Evolutionary conservation across 2,113 vertebrate genomes (phyloP).

Genomic region (Erythrolamprus reginae): DNA sequence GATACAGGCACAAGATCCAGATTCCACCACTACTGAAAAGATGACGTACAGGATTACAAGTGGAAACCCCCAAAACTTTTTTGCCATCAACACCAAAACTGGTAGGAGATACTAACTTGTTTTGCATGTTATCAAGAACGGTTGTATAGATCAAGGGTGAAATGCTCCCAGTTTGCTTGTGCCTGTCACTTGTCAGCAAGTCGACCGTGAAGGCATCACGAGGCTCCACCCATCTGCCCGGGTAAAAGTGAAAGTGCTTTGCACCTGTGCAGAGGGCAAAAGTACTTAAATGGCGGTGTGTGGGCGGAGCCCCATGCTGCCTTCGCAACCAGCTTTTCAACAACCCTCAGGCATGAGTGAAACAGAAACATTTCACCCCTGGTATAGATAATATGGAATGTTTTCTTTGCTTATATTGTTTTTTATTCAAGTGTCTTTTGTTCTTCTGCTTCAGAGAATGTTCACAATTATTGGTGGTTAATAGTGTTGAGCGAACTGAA

Average conservation of each 20-base stretch:
- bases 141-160: not conserved
- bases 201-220: no score
- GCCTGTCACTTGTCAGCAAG: no score
- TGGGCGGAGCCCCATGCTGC: no score
- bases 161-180: no score
- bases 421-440: not conserved
- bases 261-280: no score
- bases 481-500: no score
- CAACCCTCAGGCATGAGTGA: no score
- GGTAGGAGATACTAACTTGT: conserved; percentile 68
- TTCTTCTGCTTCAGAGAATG: not conserved
- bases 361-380: no score
- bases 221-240: no score
- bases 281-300: no score
- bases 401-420: not conserved
- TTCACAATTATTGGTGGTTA: not conserved
- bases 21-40: conserved; percentile 73
- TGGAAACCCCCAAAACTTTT: conserved; percentile 97
- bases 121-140: not conserved
- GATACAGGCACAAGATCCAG: conserved; percentile 92
- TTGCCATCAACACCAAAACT: conserved; percentile 85
- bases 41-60: conserved; percentile 88
- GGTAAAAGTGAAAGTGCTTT: no score
- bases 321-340: no score
- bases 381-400: not conserved